Conservation (phyloP, 2,888 invertebrate species). For the Drosophila meridionalis region DNA sequence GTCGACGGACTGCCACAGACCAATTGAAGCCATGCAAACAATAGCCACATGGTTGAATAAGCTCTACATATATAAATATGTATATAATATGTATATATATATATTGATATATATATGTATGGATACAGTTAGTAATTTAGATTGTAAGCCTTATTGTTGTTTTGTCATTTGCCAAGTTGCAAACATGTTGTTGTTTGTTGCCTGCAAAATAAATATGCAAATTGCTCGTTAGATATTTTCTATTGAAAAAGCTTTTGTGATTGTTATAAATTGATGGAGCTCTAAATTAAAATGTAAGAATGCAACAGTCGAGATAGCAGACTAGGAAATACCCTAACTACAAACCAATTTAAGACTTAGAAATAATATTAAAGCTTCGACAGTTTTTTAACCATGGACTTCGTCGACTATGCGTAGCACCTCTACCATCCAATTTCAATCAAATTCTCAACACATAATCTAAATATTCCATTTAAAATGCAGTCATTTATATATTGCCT, state of each 20-base stretch:
- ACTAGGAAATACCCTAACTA: background rate
- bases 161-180: conserved; percentile 18
- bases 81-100: background rate
- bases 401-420: too few species aligned
- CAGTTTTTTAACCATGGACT: too few species aligned
- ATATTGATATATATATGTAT: background rate
- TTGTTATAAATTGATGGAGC: conserved; percentile 1
- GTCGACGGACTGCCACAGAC: conserved; percentile 42
- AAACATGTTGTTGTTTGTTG: conserved; percentile 19
- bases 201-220: conserved; percentile 50
- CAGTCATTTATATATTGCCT: too few species aligned
- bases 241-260: background rate
- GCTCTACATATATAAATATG: background rate
- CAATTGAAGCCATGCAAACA: conserved; percentile 51
- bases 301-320: too few species aligned
- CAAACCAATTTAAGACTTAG: too few species aligned
- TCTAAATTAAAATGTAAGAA: background rate
- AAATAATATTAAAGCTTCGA: too few species aligned
- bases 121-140: background rate
- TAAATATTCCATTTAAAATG: too few species aligned
- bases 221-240: conserved; percentile 32
- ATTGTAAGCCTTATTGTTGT: conserved; percentile 9
- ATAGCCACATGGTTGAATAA: conserved; percentile 57
- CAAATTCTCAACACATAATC: background rate
- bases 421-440: background rate